Percentiles rank a stretch among this genome's conserved stretches.
These are phyloP conservation scores for Drosophila varians DNA, from an alignment of 1,140 invertebrate genomes.

Conservation along the genomic window DNA sequence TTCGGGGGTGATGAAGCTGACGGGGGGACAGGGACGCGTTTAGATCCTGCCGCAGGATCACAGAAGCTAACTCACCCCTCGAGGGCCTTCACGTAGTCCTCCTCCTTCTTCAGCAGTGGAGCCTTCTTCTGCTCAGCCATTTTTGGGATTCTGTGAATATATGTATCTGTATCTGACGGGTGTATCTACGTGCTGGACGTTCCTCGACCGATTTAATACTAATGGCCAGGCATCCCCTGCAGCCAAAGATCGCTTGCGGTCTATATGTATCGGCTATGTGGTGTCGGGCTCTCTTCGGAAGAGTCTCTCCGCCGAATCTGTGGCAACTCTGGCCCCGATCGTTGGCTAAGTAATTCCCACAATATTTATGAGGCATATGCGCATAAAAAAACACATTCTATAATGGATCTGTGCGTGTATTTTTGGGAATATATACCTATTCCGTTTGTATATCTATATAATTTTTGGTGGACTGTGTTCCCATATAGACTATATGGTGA, in stretches of 20 bases:
- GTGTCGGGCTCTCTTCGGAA: neutral
- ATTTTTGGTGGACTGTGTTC: slow-evolving; percentile 5
- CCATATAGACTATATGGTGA: slow-evolving; percentile 30
- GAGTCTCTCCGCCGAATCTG: slow-evolving; percentile 7
- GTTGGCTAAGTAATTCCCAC: slow-evolving; percentile 73
- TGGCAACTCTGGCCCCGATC: slow-evolving; percentile 61
- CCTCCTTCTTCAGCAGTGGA: slow-evolving; percentile 78
- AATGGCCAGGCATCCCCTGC: slow-evolving; percentile 55
- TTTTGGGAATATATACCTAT: slow-evolving; percentile 16
- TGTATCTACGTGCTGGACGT: slow-evolving; percentile 78
- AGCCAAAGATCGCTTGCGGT: slow-evolving; percentile 42
- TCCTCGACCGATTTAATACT: slow-evolving; percentile 82
- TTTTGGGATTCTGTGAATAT: slow-evolving; percentile 13
- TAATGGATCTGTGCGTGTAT: slow-evolving; percentile 60
- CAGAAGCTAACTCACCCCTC: slow-evolving; percentile 63
- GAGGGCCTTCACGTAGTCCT: slow-evolving; percentile 79
- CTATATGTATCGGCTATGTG: slow-evolving; percentile 49
- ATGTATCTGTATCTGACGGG: slow-evolving; percentile 19
- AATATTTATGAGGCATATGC: slow-evolving; percentile 77
- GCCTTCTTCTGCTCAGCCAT: slow-evolving; percentile 83
- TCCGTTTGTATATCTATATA: slow-evolving; percentile 5
- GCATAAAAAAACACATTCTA: slow-evolving; percentile 76
- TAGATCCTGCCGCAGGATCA: slow-evolving; percentile 1
- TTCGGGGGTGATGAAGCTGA: slow-evolving; percentile 76
- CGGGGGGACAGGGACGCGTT: neutral